Conservation (phyloP, 2,113 vertebrate genomes). For the Myotis yumanensis region DNA sequence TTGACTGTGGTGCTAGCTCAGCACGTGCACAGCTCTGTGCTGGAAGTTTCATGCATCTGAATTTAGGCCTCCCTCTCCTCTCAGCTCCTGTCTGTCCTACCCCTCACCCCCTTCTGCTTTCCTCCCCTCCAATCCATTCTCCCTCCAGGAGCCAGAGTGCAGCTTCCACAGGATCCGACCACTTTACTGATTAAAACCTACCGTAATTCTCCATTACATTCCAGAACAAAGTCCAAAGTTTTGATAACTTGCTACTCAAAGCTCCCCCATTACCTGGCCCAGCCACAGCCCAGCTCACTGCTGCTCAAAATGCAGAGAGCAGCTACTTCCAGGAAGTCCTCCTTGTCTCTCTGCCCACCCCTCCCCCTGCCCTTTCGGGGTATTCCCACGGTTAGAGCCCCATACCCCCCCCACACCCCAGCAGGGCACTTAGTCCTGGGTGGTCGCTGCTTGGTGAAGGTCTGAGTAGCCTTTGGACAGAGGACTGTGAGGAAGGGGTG, state of each 20-base stretch:
- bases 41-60: neutral
- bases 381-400: neutral
- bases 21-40: accelerated
- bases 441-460: neutral
- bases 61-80: neutral
- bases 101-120: accelerated
- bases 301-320: neutral
- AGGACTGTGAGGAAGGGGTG: neutral
- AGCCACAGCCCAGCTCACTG: neutral
- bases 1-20: accelerated
- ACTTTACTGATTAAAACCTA: neutral
- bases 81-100: neutral
- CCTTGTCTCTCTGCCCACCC: neutral
- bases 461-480: neutral
- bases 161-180: neutral
- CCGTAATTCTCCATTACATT: neutral
- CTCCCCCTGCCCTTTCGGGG: too few relatives aligned
- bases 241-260: neutral
- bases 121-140: neutral
- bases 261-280: too few relatives aligned
- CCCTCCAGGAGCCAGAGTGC: neutral
- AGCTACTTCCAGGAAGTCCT: neutral
- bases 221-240: neutral
- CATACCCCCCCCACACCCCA: too few relatives aligned
- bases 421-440: too few relatives aligned